These are phyloP conservation scores for Andrena chrysosceles DNA, from an alignment of 2,888 invertebrate species.

Conservation along the genomic window DNA sequence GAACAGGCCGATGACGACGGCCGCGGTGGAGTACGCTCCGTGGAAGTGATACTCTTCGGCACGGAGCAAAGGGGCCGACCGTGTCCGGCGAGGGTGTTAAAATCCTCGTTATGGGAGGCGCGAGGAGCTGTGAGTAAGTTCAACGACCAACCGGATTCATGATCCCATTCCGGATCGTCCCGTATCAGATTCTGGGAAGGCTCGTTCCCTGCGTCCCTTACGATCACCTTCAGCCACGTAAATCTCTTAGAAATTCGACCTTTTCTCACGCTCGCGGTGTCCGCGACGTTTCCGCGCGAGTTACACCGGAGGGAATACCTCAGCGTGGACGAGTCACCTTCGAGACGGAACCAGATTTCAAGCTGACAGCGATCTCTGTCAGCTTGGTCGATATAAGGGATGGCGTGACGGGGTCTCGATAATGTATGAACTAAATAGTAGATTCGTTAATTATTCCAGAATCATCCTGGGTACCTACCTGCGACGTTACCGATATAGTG, in stretches of 20 bases:
- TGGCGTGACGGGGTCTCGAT: slow-evolving; percentile 44
- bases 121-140: slow-evolving; percentile 69
- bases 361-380: too few species aligned
- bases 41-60: slow-evolving; percentile 70
- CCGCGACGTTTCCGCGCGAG: slow-evolving; percentile 17
- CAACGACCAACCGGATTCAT: slow-evolving; percentile 77
- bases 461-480: background rate
- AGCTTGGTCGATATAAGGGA: background rate
- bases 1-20: slow-evolving; percentile 60
- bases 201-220: slow-evolving; percentile 59
- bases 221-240: slow-evolving; percentile 45
- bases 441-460: slow-evolving; percentile 54
- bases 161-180: slow-evolving; percentile 67
- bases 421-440: slow-evolving; percentile 43
- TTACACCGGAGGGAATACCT: background rate
- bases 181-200: slow-evolving; percentile 68
- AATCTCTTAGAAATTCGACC: slow-evolving; percentile 53
- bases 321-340: background rate
- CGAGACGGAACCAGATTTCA: too few species aligned
- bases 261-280: slow-evolving; percentile 57
- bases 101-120: slow-evolving; percentile 69
- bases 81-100: slow-evolving; percentile 71
- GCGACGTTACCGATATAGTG: background rate
- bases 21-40: slow-evolving; percentile 41
- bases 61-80: slow-evolving; percentile 67